Evolutionary conservation across 1,140 invertebrate genomes (phyloP), one percentile per base, ranked within the genome.

Genomic region (Belonocnema kinseyi): DNA sequence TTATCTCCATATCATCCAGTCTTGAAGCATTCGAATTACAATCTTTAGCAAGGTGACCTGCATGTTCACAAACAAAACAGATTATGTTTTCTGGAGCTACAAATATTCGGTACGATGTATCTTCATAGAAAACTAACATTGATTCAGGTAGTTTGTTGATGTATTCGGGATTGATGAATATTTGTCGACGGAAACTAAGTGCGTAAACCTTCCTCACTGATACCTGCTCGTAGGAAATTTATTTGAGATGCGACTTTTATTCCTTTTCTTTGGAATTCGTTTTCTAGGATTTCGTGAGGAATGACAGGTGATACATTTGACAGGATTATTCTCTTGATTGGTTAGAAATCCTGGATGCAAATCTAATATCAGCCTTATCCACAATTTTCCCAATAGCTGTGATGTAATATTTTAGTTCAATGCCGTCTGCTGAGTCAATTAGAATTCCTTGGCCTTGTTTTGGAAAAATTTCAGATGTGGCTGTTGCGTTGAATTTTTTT

Each of bases 281-380:
- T n/a, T n/a, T n/a, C n/a, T n/a, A n/a, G n/a, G n/a, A n/a, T n/a
- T n/a, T n/a, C n/a, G n/a, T n/a, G n/a, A n/a, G n/a, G n/a, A n/a
- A n/a, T n/a, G n/a, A n/a, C n/a, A n/a, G n/a, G n/a, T n/a, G n/a
- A n/a, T n/a, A n/a, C n/a, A n/a, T n/a, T n/a, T n/a, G 76, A 77
- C 0, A 77, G 16, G 21, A 77, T 73, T 0, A 77, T 66, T 61
- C 76, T 7, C 53, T 73, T 77, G 14, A 19, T 4, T 17, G 58
- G n/a, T 80, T 77, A 1, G 76, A 73, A 14, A 77, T 80, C 13
- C 72, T 71, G 7, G 73, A 80, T 13, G 72, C 73, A 51, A 76
- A 70, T 46, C 58, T 46, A 1, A 80, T 73, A 19, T 80, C 77
- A 21, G 13, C 54, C 2, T 21, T 33, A 12, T 53, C 21, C 12